Percentiles rank a stretch among this genome's conserved stretches.
phyloP scores from a whole-genome alignment of 92 coral and sea anemone species.

The Blastomussa wellsi region DNA sequence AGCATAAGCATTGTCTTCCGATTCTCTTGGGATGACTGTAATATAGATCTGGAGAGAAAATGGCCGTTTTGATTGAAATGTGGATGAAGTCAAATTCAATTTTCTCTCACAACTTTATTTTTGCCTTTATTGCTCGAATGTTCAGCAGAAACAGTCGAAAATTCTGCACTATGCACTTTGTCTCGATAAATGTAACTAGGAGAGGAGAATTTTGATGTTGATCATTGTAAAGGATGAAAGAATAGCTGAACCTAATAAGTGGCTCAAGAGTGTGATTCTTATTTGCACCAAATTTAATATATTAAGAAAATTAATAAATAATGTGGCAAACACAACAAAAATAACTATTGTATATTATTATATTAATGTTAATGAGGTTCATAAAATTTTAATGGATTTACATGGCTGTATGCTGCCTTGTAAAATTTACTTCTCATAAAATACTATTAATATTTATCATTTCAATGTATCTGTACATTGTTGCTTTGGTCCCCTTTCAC shows the following conservation, averaged over 20 bases:
- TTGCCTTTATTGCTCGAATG: too few relatives aligned
- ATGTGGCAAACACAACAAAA: not conserved
- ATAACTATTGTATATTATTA: too few relatives aligned
- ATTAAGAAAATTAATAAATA: not conserved
- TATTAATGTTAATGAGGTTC: not conserved
- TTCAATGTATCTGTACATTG: conserved; percentile 17
- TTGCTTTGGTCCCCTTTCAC: not conserved
- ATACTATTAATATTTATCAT: not conserved
- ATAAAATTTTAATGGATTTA: not conserved
- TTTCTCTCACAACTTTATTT: too few relatives aligned
- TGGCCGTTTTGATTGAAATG: too few relatives aligned
- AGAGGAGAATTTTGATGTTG: not conserved
- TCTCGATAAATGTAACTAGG: not conserved
- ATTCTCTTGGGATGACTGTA: too few relatives aligned
- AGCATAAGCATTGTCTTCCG: too few relatives aligned
- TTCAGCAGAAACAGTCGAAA: too few relatives aligned
- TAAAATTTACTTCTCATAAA: not conserved
- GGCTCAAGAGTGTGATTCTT: too few relatives aligned
- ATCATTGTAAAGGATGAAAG: not conserved
- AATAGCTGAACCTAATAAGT: too few relatives aligned
- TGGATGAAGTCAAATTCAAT: too few relatives aligned
- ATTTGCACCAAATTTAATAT: not conserved
- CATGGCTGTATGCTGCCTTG: not conserved
- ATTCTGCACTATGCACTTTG: too few relatives aligned
- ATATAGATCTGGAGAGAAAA: too few relatives aligned